These are phyloP conservation scores for Heliconius nattereri DNA, from an alignment of 1,140 invertebrate species.

Conservation along the genomic window DNA sequence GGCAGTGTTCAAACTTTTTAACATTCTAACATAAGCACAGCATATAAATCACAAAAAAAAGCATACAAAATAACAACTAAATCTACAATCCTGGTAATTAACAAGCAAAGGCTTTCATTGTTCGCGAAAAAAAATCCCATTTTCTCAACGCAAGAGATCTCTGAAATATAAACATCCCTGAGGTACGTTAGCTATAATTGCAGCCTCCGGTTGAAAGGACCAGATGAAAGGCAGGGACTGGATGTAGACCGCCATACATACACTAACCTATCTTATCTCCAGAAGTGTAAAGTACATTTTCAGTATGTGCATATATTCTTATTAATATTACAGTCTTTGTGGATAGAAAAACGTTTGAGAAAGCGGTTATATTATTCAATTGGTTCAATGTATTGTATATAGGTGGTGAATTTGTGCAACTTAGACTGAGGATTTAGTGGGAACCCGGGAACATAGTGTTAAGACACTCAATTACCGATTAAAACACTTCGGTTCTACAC, in stretches of 20 bases:
- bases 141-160: slow-evolving; percentile 21
- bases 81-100: background rate
- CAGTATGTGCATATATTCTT: background rate
- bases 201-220: slow-evolving; percentile 40
- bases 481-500: too few relatives aligned
- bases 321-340: slow-evolving; percentile 1
- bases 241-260: slow-evolving; percentile 12
- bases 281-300: slow-evolving; percentile 13
- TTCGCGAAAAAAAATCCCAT: background rate
- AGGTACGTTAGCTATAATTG: slow-evolving; percentile 43
- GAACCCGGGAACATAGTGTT: too few relatives aligned
- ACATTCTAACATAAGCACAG: too few relatives aligned
- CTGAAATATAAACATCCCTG: slow-evolving; percentile 36
- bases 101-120: background rate
- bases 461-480: too few relatives aligned
- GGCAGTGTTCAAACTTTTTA: too few relatives aligned
- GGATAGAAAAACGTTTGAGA: background rate
- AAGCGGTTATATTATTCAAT: background rate
- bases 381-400: slow-evolving; percentile 1
- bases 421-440: too few relatives aligned
- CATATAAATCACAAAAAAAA: background rate
- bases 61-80: background rate
- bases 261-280: slow-evolving; percentile 6
- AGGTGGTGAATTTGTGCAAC: background rate
- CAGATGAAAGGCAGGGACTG: slow-evolving; percentile 39